These are phyloP conservation scores for Mantis religiosa DNA, from an alignment of 2,888 invertebrate genomes.

Conservation along the genomic window DNA sequence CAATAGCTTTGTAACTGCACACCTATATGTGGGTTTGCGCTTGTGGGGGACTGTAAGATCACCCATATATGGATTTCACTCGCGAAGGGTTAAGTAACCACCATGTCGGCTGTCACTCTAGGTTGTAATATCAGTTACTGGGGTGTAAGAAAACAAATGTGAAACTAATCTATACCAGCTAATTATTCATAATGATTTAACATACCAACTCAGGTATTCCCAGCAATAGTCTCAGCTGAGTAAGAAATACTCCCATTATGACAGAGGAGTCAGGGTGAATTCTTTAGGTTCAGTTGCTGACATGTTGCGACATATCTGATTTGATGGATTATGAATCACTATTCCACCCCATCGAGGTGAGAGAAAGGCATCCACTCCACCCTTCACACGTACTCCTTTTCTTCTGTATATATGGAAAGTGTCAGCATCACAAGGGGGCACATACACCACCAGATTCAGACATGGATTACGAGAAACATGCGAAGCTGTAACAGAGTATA, in stretches of 20 bases:
- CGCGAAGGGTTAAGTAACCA: too few species aligned
- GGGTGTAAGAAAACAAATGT: too few species aligned
- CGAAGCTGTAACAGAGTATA: conserved; percentile 52
- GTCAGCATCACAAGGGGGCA: conserved; percentile 66
- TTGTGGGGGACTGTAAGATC: too few species aligned
- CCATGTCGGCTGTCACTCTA: too few species aligned
- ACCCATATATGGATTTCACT: too few species aligned
- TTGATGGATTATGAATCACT: conserved; percentile 66
- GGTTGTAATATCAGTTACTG: too few species aligned
- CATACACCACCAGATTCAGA: conserved; percentile 80
- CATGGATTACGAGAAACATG: conserved; percentile 77
- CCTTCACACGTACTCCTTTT: conserved; percentile 44
- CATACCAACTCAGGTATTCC: conserved; percentile 63
- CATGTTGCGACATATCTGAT: conserved; percentile 28
- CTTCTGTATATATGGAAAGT: conserved; percentile 70
- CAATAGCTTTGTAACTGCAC: too few species aligned
- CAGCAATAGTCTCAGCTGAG: conserved; percentile 69
- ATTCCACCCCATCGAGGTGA: conserved; percentile 91
- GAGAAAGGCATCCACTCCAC: conserved; percentile 64
- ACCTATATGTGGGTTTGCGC: too few species aligned
- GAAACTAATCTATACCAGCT: too few species aligned
- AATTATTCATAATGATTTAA: background rate
- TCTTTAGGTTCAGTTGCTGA: conserved; percentile 37
- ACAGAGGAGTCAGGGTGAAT: conserved; percentile 54
- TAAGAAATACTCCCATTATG: conserved; percentile 72